Evolutionary conservation across 2,797 vertebrate genomes (phyloP).

Genomic region (Fratercula arctica): DNA sequence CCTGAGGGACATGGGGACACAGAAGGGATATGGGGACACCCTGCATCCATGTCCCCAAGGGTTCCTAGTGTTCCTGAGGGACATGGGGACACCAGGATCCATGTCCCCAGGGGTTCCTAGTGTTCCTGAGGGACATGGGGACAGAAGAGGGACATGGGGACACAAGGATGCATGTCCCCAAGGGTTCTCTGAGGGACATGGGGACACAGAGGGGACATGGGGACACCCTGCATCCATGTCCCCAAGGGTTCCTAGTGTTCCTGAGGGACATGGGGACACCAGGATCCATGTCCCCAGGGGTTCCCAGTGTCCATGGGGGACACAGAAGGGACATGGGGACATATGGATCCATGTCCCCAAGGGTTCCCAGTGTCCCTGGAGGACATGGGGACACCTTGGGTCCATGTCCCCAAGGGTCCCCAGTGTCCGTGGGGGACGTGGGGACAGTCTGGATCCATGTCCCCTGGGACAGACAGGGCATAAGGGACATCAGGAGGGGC

Average conservation of each 20-base stretch:
- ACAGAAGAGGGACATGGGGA: too few relatives aligned
- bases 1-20: too few relatives aligned
- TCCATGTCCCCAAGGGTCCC: neutral
- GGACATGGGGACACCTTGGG: neutral
- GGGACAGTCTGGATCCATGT: neutral
- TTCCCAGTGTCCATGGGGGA: neutral
- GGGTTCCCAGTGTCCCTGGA: too few relatives aligned
- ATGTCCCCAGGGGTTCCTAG: neutral
- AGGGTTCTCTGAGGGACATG: too few relatives aligned
- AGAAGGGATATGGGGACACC: neutral
- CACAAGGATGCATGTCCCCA: too few relatives aligned
- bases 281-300: too few relatives aligned
- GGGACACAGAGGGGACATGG: neutral
- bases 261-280: neutral
- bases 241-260: too few relatives aligned
- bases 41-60: too few relatives aligned
- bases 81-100: neutral
- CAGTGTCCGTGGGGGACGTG: neutral
- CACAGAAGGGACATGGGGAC: neutral
- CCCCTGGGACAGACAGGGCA: slow-evolving; percentile 46
- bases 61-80: too few relatives aligned
- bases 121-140: too few relatives aligned
- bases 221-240: neutral
- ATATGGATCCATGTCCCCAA: neutral
- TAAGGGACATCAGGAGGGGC: neutral